Evolutionary conservation across 1,140 invertebrate genomes (phyloP), one percentile per base, ranked within the genome.

Genomic region (Idris sp.): DNA sequence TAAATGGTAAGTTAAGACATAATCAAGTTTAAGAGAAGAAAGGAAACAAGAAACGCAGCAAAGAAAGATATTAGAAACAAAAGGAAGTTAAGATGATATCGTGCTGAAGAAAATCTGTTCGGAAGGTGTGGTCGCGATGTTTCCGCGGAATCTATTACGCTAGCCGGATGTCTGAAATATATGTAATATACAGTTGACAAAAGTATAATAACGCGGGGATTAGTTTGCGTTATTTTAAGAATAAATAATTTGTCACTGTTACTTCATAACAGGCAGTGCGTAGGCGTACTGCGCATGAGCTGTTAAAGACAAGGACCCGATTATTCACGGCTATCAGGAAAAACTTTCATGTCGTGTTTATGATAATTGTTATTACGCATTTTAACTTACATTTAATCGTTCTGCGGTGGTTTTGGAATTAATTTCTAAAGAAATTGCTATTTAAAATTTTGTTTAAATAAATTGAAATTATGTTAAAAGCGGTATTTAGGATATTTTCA

Each of bases 201-300:
- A 61, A 38, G 26, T 6, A 2, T 38, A 49, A 51, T 44, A 54
- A 44, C 38, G 61, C 46, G 44, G 14, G 41, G 36, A 67, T 26
- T 67, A 43, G 40, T 48, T 36, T 15, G 35, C 43, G 61, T 44
- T 67, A 13, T 28, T 65, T 61, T 44, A 19, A 28, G 53, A 65
- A 74, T 67, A 74, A 74, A 74, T 74, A 65, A 74, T 67, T 74
- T 74, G 71, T 74, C 53, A 65, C 26, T 54, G 41, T 61, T 49
- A 49, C 40, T 65, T 67, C 41, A 62, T 56, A 74, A 67, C 54
- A 64, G 56, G 46, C 61, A 48, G 46, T 49, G 61, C 48, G 71
- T 65, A 53, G 59, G 59, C 44, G 59, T 25, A 26, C 43, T 31
- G 69, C 69, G 58, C 49, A 72, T 65, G 51, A 31, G 69, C 51